Percentiles rank a stretch among this genome's conserved stretches.
Evolutionary conservation across 1,140 invertebrate genomes (phyloP).

Genomic region (Aphis gossypii): DNA sequence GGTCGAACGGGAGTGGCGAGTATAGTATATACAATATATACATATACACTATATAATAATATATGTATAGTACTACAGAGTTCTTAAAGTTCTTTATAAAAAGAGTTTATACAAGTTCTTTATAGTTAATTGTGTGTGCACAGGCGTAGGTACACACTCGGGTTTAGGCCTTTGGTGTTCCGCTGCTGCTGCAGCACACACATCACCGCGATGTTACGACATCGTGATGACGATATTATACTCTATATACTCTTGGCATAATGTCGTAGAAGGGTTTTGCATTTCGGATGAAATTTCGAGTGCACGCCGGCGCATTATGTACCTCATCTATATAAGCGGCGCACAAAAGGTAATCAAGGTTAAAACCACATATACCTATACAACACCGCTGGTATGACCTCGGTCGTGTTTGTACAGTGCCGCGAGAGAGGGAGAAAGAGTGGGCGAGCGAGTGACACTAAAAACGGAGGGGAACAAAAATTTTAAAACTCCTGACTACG

Average conservation of each 20-base stretch:
- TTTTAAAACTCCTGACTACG: conserved; percentile 4
- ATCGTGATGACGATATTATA: not conserved
- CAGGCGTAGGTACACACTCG: not conserved
- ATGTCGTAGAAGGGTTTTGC: not conserved
- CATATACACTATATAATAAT: not conserved
- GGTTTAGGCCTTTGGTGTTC: not conserved
- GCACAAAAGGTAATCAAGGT: conserved; percentile 42
- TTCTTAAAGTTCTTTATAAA: not conserved
- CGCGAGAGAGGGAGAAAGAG: too few species aligned
- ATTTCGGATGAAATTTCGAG: conserved; percentile 21
- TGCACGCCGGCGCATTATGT: not conserved
- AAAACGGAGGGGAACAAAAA: conserved; percentile 13
- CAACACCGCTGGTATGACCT: not conserved
- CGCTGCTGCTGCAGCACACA: not conserved
- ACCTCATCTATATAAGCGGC: not conserved
- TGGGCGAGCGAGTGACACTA: not conserved
- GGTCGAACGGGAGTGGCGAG: not conserved
- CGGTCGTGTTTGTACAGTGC: not conserved
- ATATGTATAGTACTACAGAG: not conserved
- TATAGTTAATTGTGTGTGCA: not conserved
- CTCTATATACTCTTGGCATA: not conserved
- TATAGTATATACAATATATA: not conserved
- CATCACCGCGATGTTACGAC: too few species aligned
- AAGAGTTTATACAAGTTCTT: not conserved
- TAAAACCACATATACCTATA: conserved; percentile 15